Percentiles rank a stretch among this genome's conserved stretches.
Conservation (phyloP, 2,113 vertebrate genomes). For the Xenopus borealis region DNA sequence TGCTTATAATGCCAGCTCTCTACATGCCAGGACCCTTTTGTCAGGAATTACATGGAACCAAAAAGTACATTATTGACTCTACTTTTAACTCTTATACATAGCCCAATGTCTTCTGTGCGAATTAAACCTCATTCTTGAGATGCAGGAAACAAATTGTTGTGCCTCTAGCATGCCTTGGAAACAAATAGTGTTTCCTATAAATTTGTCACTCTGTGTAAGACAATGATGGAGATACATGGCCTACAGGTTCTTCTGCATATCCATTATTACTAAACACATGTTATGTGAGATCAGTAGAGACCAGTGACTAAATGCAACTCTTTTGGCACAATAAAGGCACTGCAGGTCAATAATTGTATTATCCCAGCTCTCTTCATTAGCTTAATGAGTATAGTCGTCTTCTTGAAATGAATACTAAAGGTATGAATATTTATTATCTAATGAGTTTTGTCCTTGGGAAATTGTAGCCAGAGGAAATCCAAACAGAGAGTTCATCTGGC, state of each 20-base stretch:
- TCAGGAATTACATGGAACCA: no score
- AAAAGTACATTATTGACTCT: no score
- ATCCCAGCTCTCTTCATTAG: conserved; percentile 52
- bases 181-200: not conserved
- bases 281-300: conserved; percentile 3
- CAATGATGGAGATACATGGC: not conserved
- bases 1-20: no score
- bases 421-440: conserved; percentile 55
- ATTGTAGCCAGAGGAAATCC: conserved; percentile 66
- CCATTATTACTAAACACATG: not conserved
- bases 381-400: conserved; percentile 55
- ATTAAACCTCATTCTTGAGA: no score
- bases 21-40: no score
- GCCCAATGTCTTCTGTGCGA: no score
- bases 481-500: conserved; percentile 60
- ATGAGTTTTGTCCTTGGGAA: conserved; percentile 64
- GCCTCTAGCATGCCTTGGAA: no score
- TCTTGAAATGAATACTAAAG: conserved; percentile 53
- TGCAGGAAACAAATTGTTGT: no score
- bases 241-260: not conserved
- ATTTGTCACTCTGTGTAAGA: not conserved
- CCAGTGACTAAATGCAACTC: conserved; percentile 5
- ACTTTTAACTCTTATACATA: no score
- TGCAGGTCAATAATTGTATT: conserved; percentile 38
- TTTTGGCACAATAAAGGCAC: conserved; percentile 2